phyloP scores from a whole-genome alignment of 2,113 vertebrate species.

The Garra rufa region DNA sequence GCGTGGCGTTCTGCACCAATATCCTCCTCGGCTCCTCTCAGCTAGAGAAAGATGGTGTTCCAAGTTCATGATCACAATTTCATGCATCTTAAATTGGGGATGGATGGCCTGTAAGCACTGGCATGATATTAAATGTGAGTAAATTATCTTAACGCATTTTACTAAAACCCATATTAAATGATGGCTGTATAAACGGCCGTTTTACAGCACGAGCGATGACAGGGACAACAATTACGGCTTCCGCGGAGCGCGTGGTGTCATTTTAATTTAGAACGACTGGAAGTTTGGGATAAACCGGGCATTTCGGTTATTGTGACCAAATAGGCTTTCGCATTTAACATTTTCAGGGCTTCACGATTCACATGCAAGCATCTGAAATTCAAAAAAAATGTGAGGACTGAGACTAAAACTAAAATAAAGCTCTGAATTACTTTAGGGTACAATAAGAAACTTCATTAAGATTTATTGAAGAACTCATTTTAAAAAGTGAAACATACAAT shows the following conservation, averaged over 20 bases:
- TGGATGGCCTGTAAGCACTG: slow-evolving; percentile 65
- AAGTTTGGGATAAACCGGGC: not conserved
- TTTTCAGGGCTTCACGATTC: not conserved
- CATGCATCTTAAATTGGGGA: slow-evolving; percentile 77
- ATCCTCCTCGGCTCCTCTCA: slow-evolving; percentile 71
- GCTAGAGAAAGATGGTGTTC: slow-evolving; percentile 74
- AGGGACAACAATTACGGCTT: slow-evolving; percentile 24
- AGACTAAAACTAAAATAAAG: not conserved
- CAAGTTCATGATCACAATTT: slow-evolving; percentile 79
- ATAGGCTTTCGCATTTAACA: not conserved
- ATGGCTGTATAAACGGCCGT: slow-evolving; percentile 53
- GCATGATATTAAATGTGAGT: slow-evolving; percentile 63
- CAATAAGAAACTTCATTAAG: slow-evolving; percentile 2
- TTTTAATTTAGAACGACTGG: slow-evolving; percentile 19
- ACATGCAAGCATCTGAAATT: not conserved
- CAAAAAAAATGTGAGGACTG: no score
- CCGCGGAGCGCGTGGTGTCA: not conserved
- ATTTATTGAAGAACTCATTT: slow-evolving; percentile 47
- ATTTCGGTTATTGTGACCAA: not conserved
- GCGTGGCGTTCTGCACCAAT: slow-evolving; percentile 74
- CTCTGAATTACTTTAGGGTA: not conserved
- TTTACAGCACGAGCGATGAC: slow-evolving; percentile 52
- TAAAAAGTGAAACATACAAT: slow-evolving; percentile 38
- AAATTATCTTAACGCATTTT: slow-evolving; percentile 68
- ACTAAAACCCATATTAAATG: slow-evolving; percentile 65